Evolutionary conservation across 2,797 vertebrate genomes (phyloP), one percentile per base, ranked within the genome.

Genomic region (Hipposideros larvatus): DNA sequence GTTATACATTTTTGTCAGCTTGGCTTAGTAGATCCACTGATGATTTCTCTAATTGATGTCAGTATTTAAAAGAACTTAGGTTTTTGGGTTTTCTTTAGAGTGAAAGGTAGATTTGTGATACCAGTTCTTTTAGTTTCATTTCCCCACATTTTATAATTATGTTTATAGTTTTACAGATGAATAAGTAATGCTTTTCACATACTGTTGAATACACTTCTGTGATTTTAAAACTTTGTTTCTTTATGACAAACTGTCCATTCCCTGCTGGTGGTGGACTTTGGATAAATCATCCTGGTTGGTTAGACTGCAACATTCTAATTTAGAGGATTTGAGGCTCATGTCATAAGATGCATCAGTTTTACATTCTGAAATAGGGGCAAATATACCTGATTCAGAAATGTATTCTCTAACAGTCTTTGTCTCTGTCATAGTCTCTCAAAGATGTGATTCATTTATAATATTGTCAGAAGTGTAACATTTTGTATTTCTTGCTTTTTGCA

Each of bases 401-500:
- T 86, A 73, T 95, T 95, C 28, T 84, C 66, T 83, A 55, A 87
- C 57, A 65, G 14, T 79, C 75, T 82, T 77, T 95, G 26, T 87
- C 41, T 94, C 74, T 66, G 11, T 91, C 37, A 71, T 11, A n/a
- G 0, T 88, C 51, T 88, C 53, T 93, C 57, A 95, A 88, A 77
- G 74, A 73, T 51, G 8, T 63, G 46, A 93, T 78, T 87, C 80
- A 82, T 21, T 93, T 80, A 77, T 22, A 75, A 78, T 91, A 78
- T 18, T 90, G 53, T 96, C 87, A 70, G 66, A 91, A 65, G 41
- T 61, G 3, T 89, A 91, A 55, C 51, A 96, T 96, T 93, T 96
- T 90, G 53, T 63, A 88, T 87, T 84, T 96, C n/a, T 77, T 95
- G 41, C 18, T 86, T 66, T 97, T 93, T 87, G 46, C 31, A 90